Base-by-base conservation (phyloP, 2,113 vertebrate species). In the Pseudolaguvia tuberculata region DNA sequence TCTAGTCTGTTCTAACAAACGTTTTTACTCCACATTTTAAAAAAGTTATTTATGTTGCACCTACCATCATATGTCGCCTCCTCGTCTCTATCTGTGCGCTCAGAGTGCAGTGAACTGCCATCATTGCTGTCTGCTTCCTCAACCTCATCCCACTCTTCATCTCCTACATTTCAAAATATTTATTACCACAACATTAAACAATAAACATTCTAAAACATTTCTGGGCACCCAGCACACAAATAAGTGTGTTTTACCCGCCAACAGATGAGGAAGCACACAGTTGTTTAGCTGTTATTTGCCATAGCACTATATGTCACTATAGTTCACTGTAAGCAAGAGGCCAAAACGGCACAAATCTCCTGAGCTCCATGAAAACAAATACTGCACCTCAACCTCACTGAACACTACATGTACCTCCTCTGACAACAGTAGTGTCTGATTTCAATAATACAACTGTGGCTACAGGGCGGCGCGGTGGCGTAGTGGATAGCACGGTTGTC, bases 41-140 rank as follows among this genome's bases (percentile, higher is more conserved):
- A 17, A 56, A 47, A 25, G 58, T 11, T 47, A 53, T 39, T 9
- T 61, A 13, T 20, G 31, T 51, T 68, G n/a, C 81, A 89, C 92
- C 56, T 91, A 98, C 96, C 94, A 79, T 98, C 94, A 58, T 85
- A 87, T 5, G 82, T 79, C 0, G 72, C 70, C 35, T 98, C 97
- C 1, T 98, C 95, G 14, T 99, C 95, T 81, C 93, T 94, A 87
- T 98, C 95, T 0, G 70, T 88, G 35, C 90, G 93, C 74, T 98
- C 95, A 0, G 94, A 99, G 35, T 91, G 89, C 85, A 94, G 69
- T 0, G 96, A 97, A 53, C 82, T 50, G 3, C 87, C 90, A 5
- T 98, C 96, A n/a, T 87, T 91, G 85, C 25, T 83, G 87, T 90
- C 90, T 50, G 83, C 84, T 14, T 91, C 90, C 31, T 96, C 94